phyloP scores from a whole-genome alignment of 2,888 invertebrate species.

The Tachina fera region DNA sequence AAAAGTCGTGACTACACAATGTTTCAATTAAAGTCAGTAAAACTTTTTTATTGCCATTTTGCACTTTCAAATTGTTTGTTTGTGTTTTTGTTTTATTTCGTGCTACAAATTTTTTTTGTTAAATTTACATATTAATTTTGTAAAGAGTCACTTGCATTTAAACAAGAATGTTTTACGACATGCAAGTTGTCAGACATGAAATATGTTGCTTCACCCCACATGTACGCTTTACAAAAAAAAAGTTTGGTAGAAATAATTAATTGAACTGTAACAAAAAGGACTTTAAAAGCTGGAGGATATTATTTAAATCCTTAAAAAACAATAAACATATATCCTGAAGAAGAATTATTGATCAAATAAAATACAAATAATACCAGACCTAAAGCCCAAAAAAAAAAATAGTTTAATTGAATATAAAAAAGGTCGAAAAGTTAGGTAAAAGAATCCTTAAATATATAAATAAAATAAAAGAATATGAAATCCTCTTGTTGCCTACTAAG shows the following conservation, averaged over 20 bases:
- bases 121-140: constrained; percentile 21
- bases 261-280: background rate
- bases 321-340: too few species aligned
- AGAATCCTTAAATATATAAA: background rate
- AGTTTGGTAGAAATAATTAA: background rate
- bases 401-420: too few species aligned
- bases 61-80: constrained; percentile 24
- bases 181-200: background rate
- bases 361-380: too few species aligned
- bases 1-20: constrained; percentile 59
- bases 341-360: too few species aligned
- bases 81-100: background rate
- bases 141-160: background rate
- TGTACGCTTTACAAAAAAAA: background rate
- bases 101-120: background rate
- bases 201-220: background rate
- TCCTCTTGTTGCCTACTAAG: too few species aligned
- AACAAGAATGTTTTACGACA: constrained; percentile 3
- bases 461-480: too few species aligned
- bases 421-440: too few species aligned
- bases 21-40: constrained; percentile 43
- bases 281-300: background rate
- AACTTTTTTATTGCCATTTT: constrained; percentile 29
- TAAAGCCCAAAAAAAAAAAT: too few species aligned
- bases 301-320: too few species aligned